Percentiles rank a stretch among this genome's conserved stretches.
These are phyloP conservation scores for Porites lutea DNA, from an alignment of 64 coral and sea anemone genomes.

Conservation along the genomic window DNA sequence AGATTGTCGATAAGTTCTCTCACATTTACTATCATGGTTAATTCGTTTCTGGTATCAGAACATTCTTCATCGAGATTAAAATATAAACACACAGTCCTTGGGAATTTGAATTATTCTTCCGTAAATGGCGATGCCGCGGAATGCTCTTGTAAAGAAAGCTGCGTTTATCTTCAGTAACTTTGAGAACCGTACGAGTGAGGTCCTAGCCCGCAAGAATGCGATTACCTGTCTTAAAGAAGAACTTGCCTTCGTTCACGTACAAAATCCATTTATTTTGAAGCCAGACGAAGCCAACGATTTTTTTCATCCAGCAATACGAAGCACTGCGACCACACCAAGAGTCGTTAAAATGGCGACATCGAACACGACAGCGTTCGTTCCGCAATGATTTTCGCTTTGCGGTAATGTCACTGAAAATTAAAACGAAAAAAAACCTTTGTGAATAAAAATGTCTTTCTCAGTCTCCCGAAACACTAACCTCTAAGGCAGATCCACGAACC, in stretches of 20 bases:
- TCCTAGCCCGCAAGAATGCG: slow-evolving; percentile 2
- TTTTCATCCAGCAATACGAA: slow-evolving; percentile 15
- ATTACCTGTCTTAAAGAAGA: background rate
- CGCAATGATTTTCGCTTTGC: slow-evolving; percentile 42
- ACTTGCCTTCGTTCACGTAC: background rate
- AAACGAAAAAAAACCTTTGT: slow-evolving; percentile 23
- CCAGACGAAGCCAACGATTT: background rate
- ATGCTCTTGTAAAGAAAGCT: slow-evolving; percentile 15
- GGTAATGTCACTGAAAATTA: slow-evolving; percentile 16
- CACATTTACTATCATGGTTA: slow-evolving; percentile 81
- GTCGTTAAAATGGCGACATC: slow-evolving; percentile 98
- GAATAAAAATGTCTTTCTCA: background rate
- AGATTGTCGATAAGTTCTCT: slow-evolving; percentile 95
- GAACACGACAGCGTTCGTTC: slow-evolving; percentile 55
- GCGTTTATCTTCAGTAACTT: background rate
- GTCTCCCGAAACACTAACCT: background rate
- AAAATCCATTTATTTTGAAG: background rate
- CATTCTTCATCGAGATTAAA: slow-evolving; percentile 50
- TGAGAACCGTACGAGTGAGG: background rate
- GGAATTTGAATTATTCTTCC: slow-evolving; percentile 6
- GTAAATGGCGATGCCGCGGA: slow-evolving; percentile 29
- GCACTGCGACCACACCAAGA: slow-evolving; percentile 73
- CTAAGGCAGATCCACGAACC: background rate
- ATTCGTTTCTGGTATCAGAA: slow-evolving; percentile 58
- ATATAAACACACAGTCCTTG: background rate